Evolutionary conservation across 2,113 vertebrate genomes (phyloP).

Genomic region (Aix galericulata): DNA sequence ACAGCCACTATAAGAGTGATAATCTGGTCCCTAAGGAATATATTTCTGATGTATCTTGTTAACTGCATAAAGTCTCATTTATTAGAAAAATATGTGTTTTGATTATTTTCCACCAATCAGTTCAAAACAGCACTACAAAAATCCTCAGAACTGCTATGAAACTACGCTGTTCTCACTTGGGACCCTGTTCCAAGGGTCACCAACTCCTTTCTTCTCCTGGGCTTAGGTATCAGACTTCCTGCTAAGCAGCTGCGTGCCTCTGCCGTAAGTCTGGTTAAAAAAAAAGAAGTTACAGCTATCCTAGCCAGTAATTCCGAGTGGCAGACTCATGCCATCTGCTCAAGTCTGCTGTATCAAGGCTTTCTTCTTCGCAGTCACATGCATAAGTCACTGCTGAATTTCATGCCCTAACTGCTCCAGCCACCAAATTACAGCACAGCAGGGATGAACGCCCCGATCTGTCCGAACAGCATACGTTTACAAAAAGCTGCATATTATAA

Average conservation of each 20-base stretch:
- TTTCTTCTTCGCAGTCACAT: background rate
- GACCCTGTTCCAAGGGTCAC: background rate
- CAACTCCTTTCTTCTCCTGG: background rate
- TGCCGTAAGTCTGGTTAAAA: background rate
- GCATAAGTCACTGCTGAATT: background rate
- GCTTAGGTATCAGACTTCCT: background rate
- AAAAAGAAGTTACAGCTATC: background rate
- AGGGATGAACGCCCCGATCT: background rate
- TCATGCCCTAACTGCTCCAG: background rate
- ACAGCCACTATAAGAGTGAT: background rate
- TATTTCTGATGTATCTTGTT: background rate
- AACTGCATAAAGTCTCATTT: background rate
- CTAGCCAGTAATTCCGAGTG: background rate
- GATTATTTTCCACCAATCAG: background rate
- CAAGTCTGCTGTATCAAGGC: background rate
- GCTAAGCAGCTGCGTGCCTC: background rate
- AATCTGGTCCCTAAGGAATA: background rate
- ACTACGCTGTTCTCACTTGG: background rate
- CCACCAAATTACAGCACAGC: background rate
- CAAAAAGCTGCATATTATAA: accelerated
- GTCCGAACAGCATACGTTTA: accelerated
- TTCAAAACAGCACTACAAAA: background rate
- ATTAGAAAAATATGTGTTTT: background rate
- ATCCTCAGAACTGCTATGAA: background rate
- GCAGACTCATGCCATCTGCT: background rate